Base-by-base conservation (phyloP, 1,140 invertebrate species). In the Drosophila nebulosa region DNA sequence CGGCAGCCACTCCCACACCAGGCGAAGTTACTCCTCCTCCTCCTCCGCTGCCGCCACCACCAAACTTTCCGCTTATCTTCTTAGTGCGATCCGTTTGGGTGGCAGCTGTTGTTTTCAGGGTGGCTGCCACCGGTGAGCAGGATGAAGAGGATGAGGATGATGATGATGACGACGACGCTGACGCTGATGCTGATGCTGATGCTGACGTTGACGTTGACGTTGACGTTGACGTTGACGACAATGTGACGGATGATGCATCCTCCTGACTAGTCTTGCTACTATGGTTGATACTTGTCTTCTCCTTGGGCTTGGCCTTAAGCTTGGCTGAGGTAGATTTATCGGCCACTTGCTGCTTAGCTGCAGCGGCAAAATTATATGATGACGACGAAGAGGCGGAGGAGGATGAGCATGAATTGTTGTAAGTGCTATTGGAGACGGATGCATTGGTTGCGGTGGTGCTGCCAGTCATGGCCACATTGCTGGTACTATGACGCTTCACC, bases 401-500 rank as follows among this genome's bases (percentile, higher is more conserved):
- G 1, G 61, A 18, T 14, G n/a, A 32, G 18, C 9, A 32, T 14
- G 21, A 64, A 46, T 46, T 46, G 16, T 10, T 39, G 1, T 6
- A 21, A 16, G 18, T 39, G 5, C 6, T 46, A 16, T 10, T 46
- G 27, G 4, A 10, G 30, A 24, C 64, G 22, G 26, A n/a, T n/a
- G 52, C 24, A 9, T 30, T 58, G 24, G 56, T 18, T 2, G 63
- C 30, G 35, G 61, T 14, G 5, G 50, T 58, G 9, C 58, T 27
- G 1, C 57, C 7, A 6, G 76, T 39, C 22, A 73, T 18, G 12
- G 78, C 74, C 3, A 88, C 86, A 72, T 90, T 89, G 10, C 73
- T 79, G n/a, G 80, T 64, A 32, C 89, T 91, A 26, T 91, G 90
- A 22, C 90, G 74, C 72, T 91, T 91, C 0, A 91, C 85, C 0